phyloP scores from a whole-genome alignment of 2,113 vertebrate species.

The Falcunculus frontatus region DNA sequence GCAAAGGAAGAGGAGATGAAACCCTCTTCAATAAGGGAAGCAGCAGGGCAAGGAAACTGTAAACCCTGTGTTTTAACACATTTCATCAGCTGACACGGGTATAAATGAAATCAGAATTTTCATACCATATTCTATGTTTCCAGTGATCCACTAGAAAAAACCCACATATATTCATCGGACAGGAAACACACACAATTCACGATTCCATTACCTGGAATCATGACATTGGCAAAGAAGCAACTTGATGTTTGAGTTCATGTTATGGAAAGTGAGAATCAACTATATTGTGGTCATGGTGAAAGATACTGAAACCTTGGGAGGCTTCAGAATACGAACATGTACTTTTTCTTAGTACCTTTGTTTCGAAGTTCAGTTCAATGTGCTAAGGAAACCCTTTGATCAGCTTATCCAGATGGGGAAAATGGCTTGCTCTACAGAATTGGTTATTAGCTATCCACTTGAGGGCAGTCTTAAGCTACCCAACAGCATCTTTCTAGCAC shows the following conservation, averaged over 20 bases:
- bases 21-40: background rate
- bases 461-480: conserved; percentile 32
- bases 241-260: background rate
- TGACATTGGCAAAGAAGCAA: background rate
- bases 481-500: background rate
- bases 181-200: background rate
- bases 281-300: background rate
- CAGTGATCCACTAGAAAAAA: background rate
- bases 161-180: accelerated
- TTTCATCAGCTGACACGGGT: background rate
- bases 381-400: background rate
- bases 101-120: background rate
- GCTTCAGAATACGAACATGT: background rate
- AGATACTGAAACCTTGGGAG: background rate
- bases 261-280: background rate
- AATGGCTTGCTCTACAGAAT: background rate
- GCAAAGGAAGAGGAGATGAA: background rate
- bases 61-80: background rate
- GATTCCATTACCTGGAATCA: background rate
- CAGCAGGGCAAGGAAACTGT: background rate
- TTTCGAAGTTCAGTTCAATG: background rate
- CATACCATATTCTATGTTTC: background rate
- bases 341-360: background rate
- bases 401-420: background rate
- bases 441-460: background rate